Evolutionary conservation across 2,888 invertebrate genomes (phyloP), one percentile per base, ranked within the genome.

Genomic region (Lycia hirtaria): DNA sequence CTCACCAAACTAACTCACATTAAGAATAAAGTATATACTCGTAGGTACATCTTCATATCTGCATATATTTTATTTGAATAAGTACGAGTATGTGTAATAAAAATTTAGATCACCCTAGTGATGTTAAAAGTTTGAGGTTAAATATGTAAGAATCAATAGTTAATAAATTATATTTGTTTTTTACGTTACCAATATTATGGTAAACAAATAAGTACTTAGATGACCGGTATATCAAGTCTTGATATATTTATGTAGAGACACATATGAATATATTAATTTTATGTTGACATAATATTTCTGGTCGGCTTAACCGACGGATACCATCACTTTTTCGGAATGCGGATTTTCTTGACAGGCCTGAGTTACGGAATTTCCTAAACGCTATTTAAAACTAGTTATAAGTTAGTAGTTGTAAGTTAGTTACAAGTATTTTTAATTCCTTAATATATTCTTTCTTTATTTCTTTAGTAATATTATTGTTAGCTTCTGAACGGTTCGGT

Each of bases 311-410:
- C 19, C 6, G 9, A 32, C 19, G 4, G 9, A 45, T 37, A 52
- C 9, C 41, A 56, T 55, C 45, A 51, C 44, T 41, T 35, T 33
- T 45, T 38, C 15, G 51, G 56, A 51, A 56, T 56, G 56, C 56
- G 58, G 54, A 54, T 49, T 51, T 44, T 47, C 45, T 44, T 32
- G n/a, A 14, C 6, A 10, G 22, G 9, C 15, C 14, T 35, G 4
- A n/a, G 10, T 33, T 15, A 14, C 6, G 6, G 9, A 24, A 33
- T 22, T 10, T 24, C 9, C 12, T 32, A 1, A 12, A 24, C 35
- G 14, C 12, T 5, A 10, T 1, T 30, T 17, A 12, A 28, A 22
- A 22, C n/a, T 7, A 22, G 12, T 20, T 37, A 4, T 4, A n/a
- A n/a, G n/a, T n/a, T n/a, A n/a, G n/a, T n/a, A n/a, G n/a, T n/a